Conservation (phyloP, 2,888 invertebrate species). For the Junonia oenone region DNA sequence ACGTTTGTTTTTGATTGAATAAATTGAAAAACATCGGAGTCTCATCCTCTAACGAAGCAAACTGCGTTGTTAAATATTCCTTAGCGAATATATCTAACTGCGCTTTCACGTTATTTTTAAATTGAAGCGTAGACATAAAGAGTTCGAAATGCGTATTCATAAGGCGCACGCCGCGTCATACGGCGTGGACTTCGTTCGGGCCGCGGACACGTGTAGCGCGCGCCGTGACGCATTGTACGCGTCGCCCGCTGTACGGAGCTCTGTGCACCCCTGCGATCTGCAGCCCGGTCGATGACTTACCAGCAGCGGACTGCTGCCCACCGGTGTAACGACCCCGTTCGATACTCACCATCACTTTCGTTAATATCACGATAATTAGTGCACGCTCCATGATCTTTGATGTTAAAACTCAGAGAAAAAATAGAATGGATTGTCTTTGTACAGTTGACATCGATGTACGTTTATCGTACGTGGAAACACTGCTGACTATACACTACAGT, state of each 20-base stretch:
- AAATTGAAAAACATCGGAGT: neutral
- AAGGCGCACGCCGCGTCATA: constrained; percentile 15
- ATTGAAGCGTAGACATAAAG: constrained; percentile 18
- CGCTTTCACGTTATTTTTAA: constrained; percentile 21
- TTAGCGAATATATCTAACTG: constrained; percentile 23
- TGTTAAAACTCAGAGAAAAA: no score
- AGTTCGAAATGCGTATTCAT: constrained; percentile 16
- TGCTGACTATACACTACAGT: no score
- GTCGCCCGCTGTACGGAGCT: constrained; percentile 2
- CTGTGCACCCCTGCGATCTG: constrained; percentile 20
- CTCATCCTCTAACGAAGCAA: neutral
- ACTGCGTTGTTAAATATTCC: constrained; percentile 23
- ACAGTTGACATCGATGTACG: constrained; percentile 11
- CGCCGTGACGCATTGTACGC: constrained; percentile 1
- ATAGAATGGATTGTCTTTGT: neutral
- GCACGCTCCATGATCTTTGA: constrained; percentile 30
- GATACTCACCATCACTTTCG: constrained; percentile 44
- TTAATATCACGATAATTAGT: constrained; percentile 48
- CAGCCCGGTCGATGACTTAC: constrained; percentile 24
- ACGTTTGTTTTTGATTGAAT: neutral
- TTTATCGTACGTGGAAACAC: neutral
- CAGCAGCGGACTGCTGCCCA: constrained; percentile 30
- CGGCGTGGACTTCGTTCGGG: constrained; percentile 15
- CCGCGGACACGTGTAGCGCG: constrained; percentile 17
- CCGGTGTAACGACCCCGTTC: constrained; percentile 54